Evolutionary conservation across 2,113 vertebrate species (phyloP), one percentile per base, ranked within the genome.

Genomic region (Sinocyclocheilus anophthalmus): DNA sequence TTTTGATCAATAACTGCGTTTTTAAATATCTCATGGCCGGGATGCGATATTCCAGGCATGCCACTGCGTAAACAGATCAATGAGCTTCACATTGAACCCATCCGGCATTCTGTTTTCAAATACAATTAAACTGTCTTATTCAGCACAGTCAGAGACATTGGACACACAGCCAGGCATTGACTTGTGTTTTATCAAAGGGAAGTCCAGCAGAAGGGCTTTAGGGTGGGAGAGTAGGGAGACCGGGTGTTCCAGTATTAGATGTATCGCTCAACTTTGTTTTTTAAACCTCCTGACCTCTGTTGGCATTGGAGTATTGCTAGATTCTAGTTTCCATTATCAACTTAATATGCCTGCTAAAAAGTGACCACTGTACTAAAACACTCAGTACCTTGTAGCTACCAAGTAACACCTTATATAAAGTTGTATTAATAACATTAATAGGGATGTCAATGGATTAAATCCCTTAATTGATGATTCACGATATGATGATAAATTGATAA

Each of bases 11-110:
- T 97, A 96, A 90, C 84, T 89, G 39, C 24, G 63, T 94, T 94
- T 97, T 96, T 96, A 96, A 96, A 95, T 96, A 96, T 96, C 95
- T 94, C 95, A 86, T 92, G 94, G 92, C 90, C 91, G 90, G 95
- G 95, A 96, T 95, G 94, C 93, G 95, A 96, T 96, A 95, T 95
- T 94, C 93, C 92, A 90, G 93, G 95, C 94, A 92, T 93, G 92
- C 95, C 93, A 91, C 90, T 94, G 93, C 90, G 90, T 93, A 93
- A 95, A 96, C 95, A 96, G 94, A 96, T 96, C 95, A 95, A 96
- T 96, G 92, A 86, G 89, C 91, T 63, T 81, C 76, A 92, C 87
- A 92, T 94, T 96, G 93, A 93, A 93, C 92, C 92, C 91, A 93
- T 95, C 93, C 94, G 92, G 92, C 94, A 94, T 94, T 95, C 94